phyloP scores from a whole-genome alignment of 2,888 invertebrate species.

The Oeneis ivallda region DNA sequence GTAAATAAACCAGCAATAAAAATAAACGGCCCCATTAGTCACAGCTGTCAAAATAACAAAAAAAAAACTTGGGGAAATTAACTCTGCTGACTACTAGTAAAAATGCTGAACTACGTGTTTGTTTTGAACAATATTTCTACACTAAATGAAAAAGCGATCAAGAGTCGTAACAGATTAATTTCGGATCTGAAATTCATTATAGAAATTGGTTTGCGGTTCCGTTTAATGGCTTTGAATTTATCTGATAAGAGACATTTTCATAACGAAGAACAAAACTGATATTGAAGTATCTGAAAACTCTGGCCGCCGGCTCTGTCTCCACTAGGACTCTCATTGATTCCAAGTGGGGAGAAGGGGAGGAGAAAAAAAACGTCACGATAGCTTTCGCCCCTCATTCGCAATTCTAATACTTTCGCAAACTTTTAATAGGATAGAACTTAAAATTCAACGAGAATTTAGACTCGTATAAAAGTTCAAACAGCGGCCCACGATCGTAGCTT shows the following conservation, averaged over 20 bases:
- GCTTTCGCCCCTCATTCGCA: constrained; percentile 78
- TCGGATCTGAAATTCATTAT: constrained; percentile 49
- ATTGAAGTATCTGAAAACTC: constrained; percentile 59
- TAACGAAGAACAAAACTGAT: constrained; percentile 63
- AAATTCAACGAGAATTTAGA: constrained; percentile 74
- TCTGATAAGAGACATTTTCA: constrained; percentile 59
- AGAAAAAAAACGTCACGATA: constrained; percentile 69
- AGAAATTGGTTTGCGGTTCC: constrained; percentile 19
- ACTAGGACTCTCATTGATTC: constrained; percentile 47
- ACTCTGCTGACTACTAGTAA: constrained; percentile 28
- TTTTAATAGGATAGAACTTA: constrained; percentile 80
- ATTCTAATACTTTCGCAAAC: constrained; percentile 79
- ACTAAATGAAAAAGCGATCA: constrained; percentile 12
- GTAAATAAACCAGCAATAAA: constrained; percentile 76
- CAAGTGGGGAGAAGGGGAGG: constrained; percentile 54
- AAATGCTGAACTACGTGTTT: constrained; percentile 44
- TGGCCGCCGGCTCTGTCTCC: constrained; percentile 48
- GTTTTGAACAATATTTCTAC: constrained; percentile 26
- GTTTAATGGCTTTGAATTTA: constrained; percentile 38
- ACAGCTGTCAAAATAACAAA: constrained; percentile 76
- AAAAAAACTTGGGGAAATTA: constrained; percentile 56
- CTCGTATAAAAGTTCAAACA: constrained; percentile 63
- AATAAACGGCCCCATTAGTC: constrained; percentile 79
- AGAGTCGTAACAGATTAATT: constrained; percentile 44
- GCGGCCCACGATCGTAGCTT: constrained; percentile 51